phyloP scores from a whole-genome alignment of 2,113 vertebrate genomes.

The Arizona elegans region DNA sequence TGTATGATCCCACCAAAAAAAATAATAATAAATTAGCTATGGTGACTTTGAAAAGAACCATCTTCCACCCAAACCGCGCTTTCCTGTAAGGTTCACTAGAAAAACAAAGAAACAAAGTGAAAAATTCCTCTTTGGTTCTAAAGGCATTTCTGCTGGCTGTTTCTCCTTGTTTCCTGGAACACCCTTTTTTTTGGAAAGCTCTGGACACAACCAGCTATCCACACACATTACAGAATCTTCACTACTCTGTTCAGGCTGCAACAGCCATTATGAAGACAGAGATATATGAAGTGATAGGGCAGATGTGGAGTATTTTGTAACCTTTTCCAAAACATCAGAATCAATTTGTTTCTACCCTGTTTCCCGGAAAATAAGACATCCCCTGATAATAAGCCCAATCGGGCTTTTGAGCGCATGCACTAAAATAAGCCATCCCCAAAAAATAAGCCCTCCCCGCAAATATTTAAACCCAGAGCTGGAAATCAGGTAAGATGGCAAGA shows the following conservation, averaged over 20 bases:
- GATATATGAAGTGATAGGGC: not conserved
- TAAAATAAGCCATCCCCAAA: too few relatives aligned
- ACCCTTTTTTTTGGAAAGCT: conserved; percentile 18
- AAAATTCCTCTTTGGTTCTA: conserved; percentile 58
- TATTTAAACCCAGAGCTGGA: too few relatives aligned
- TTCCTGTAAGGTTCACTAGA: conserved; percentile 40
- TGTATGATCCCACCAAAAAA: not conserved
- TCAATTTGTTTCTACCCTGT: not conserved
- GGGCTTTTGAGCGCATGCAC: too few relatives aligned
- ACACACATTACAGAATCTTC: not conserved
- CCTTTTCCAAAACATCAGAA: not conserved
- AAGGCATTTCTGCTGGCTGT: conserved; percentile 50
- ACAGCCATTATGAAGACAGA: accelerated
- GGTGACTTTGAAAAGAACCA: not conserved
- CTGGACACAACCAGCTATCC: conserved; percentile 10
- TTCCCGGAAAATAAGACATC: too few relatives aligned
- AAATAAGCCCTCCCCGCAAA: too few relatives aligned
- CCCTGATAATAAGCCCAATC: too few relatives aligned
- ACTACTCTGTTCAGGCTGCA: not conserved
- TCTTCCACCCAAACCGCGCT: conserved; percentile 22
- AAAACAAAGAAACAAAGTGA: conserved; percentile 48
- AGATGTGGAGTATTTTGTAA: not conserved
- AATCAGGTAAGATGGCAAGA: too few relatives aligned
- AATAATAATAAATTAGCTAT: not conserved
- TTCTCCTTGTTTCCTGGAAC: conserved; percentile 44